phyloP scores from a whole-genome alignment of 2,797 vertebrate genomes.

The Pipistrellus pygmaeus region DNA sequence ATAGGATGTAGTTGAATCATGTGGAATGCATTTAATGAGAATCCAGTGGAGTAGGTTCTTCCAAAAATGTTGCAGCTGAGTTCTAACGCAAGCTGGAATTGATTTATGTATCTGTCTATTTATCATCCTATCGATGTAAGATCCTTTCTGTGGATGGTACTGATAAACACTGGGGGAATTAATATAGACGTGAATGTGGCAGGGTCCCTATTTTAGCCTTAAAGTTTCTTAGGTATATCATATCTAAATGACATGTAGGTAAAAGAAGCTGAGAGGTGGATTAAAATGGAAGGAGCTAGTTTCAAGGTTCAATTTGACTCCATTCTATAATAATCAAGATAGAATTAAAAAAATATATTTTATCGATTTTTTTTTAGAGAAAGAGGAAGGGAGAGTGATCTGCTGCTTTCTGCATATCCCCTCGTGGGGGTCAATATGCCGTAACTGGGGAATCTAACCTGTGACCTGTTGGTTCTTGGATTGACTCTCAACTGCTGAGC shows the following conservation, averaged over 20 bases:
- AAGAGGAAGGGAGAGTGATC: too few relatives aligned
- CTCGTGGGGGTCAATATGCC: too few relatives aligned
- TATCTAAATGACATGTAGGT: neutral
- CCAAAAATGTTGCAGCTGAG: neutral
- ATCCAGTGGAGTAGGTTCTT: neutral
- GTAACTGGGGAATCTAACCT: too few relatives aligned
- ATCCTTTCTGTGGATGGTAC: neutral
- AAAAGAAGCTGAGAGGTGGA: neutral
- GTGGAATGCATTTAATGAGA: neutral
- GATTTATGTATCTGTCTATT: neutral
- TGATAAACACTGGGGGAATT: neutral
- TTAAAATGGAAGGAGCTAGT: neutral
- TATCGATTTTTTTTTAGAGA: too few relatives aligned
- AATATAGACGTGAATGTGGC: neutral
- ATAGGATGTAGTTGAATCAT: neutral
- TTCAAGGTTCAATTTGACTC: neutral
- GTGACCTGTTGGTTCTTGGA: too few relatives aligned
- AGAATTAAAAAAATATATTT: neutral
- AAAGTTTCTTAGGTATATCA: neutral
- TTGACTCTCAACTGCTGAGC: too few relatives aligned
- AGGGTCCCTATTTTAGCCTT: neutral
- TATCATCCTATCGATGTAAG: neutral
- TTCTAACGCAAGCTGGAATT: neutral
- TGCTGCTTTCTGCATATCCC: too few relatives aligned
- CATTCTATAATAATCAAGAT: neutral